These are phyloP conservation scores for Intellagama lesueurii DNA, from an alignment of 2,797 vertebrate genomes.

Conservation along the genomic window DNA sequence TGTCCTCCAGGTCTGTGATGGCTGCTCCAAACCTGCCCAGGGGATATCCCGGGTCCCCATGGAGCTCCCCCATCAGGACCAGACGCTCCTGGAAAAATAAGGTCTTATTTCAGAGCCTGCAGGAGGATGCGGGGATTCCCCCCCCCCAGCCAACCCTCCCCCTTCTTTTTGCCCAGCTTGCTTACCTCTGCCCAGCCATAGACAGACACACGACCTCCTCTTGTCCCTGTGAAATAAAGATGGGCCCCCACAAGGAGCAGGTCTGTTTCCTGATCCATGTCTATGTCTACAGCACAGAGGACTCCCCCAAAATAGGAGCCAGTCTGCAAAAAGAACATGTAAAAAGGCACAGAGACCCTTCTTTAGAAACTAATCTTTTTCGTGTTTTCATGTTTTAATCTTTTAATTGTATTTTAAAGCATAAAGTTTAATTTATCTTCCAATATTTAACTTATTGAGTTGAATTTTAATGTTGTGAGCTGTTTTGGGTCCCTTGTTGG, in stretches of 20 bases:
- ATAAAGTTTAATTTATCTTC: too few relatives aligned
- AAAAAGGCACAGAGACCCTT: background rate
- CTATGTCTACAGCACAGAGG: conserved; percentile 81
- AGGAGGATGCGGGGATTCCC: background rate
- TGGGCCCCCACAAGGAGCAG: conserved; percentile 86
- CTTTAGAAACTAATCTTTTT: too few relatives aligned
- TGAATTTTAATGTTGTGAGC: too few relatives aligned
- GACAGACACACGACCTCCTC: conserved; percentile 82
- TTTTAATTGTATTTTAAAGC: too few relatives aligned
- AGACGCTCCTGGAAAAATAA: conserved; percentile 8
- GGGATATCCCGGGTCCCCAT: conserved; percentile 66
- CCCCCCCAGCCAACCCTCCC: background rate
- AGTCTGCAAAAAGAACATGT: conserved; percentile 71
- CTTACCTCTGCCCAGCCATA: conserved; percentile 73
- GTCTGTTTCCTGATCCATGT: conserved; percentile 80
- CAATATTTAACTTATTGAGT: too few relatives aligned
- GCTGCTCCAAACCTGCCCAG: conserved; percentile 82
- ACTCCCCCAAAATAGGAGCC: conserved; percentile 90
- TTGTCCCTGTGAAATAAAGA: conserved; percentile 74
- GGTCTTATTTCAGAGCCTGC: background rate
- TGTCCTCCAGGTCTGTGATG: conserved; percentile 81
- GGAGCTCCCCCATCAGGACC: conserved; percentile 45
- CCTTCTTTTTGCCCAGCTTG: background rate
- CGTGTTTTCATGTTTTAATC: too few relatives aligned
- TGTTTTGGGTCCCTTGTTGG: too few relatives aligned